phyloP scores from a whole-genome alignment of 2,888 invertebrate species.

The Piscicola geometra region DNA sequence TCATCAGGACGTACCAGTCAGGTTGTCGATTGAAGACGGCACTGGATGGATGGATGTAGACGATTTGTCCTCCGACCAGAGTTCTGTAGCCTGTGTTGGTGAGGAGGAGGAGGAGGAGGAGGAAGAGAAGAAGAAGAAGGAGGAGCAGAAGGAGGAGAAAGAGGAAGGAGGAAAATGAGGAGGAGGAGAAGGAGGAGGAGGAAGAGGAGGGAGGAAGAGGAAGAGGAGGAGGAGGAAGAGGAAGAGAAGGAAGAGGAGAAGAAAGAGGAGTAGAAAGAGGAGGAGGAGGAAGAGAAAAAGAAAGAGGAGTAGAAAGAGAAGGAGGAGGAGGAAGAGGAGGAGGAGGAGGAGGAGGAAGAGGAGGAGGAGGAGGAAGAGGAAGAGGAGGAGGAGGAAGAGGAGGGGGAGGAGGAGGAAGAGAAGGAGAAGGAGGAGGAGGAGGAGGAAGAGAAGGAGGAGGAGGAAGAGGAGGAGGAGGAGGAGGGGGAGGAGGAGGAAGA shows the following conservation, averaged over 20 bases:
- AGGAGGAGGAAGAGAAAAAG: not conserved
- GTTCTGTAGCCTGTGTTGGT: slow-evolving; percentile 81
- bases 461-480: too few relatives aligned
- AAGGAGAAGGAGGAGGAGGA: too few relatives aligned
- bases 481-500: too few relatives aligned
- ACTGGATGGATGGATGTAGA: slow-evolving; percentile 97
- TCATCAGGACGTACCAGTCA: slow-evolving; percentile 76
- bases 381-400: too few relatives aligned
- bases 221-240: too few relatives aligned
- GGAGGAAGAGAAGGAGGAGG: too few relatives aligned
- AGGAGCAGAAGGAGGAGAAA: too few relatives aligned
- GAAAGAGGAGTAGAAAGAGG: too few relatives aligned
- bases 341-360: slow-evolving; percentile 7
- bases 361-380: too few relatives aligned
- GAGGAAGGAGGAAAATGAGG: too few relatives aligned
- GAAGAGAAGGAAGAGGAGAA: too few relatives aligned
- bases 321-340: slow-evolving; percentile 7
- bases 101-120: slow-evolving; percentile 12
- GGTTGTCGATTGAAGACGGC: slow-evolving; percentile 96
- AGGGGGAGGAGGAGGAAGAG: too few relatives aligned
- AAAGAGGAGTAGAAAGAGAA: not conserved
- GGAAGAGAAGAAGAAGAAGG: not conserved
- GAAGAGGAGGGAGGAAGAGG: not conserved
- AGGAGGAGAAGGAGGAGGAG: not conserved
- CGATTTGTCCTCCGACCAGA: slow-evolving; percentile 87